Evolutionary conservation across 2,888 invertebrate species (phyloP).

Genomic region (Agonopterix alstromeriana): DNA sequence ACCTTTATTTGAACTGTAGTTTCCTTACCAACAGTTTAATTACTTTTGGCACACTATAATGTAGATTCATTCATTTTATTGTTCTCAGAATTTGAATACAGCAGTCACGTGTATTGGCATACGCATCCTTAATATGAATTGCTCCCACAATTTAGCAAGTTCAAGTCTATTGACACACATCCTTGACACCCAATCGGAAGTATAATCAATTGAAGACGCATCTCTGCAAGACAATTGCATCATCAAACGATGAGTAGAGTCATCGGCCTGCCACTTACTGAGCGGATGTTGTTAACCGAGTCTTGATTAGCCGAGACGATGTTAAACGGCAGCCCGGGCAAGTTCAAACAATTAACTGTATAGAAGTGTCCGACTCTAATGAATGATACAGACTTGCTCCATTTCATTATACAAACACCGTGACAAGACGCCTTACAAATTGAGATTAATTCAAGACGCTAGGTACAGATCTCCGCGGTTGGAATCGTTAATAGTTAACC

Average conservation of each 20-base stretch:
- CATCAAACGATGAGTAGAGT: constrained; percentile 57
- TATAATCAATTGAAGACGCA: constrained; percentile 45
- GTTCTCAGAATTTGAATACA: no score
- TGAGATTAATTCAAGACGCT: constrained; percentile 66
- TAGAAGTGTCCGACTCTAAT: constrained; percentile 75
- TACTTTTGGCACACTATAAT: no score
- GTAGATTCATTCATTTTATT: no score
- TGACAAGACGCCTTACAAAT: constrained; percentile 69
- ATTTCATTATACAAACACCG: constrained; percentile 70
- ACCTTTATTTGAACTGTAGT: no score
- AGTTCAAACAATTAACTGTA: constrained; percentile 76
- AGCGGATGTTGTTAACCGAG: constrained; percentile 72
- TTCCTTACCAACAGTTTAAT: no score
- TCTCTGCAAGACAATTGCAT: constrained; percentile 64
- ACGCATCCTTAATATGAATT: no score
- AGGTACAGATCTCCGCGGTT: constrained; percentile 29
- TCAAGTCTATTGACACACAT: constrained; percentile 47
- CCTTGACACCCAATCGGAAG: constrained; percentile 74
- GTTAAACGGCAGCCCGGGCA: constrained; percentile 66
- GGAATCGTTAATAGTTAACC: neutral
- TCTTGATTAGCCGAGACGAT: constrained; percentile 72
- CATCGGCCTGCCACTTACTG: constrained; percentile 65
- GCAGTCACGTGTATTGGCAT: neutral
- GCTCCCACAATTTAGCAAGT: constrained; percentile 8
- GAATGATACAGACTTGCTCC: constrained; percentile 69